Evolutionary conservation across 2,113 vertebrate species (phyloP), one percentile per base, ranked within the genome.

Genomic region (Propithecus coquereli): DNA sequence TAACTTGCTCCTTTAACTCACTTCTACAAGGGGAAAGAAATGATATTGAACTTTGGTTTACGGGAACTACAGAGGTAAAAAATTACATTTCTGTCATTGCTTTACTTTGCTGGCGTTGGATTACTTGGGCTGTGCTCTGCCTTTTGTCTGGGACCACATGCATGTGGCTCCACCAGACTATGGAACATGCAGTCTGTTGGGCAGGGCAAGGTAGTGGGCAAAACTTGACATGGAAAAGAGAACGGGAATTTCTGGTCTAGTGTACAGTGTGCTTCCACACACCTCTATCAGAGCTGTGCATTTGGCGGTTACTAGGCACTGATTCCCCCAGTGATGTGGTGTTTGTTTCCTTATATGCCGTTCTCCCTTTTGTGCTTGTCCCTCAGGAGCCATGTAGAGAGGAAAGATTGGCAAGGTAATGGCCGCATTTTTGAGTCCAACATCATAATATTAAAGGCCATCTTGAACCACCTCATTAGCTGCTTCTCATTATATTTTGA

Each of bases 1-100:
- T 8, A 83, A 79, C 32, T 54, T 65, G 77, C 14, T 89, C 66
- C n/a, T 93, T 91, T 86, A 45, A 87, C 40, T 90, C 50, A 40
- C 27, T 94, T 91, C 61, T 73, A 90, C 27, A 83, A 93, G 70
- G 20, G 68, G 40, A 85, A 89, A 66, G 63, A 93, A 83, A 34
- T 77, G 23, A 74, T 37, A 65, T 1, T 74, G 65, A 76, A 50
- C n/a, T 85, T 66, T 50, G 45, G n/a, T 52, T 82, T 77, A 68
- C 18, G 45, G n/a, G 14, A 83, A 88, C 5, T 81, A 74, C 8
- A 68, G 43, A 63, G 47, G 57, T 97, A 57, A 65, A 47, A 94
- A 88, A 79, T 89, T 23, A 79, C 6, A 45, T 54, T 68, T 88
- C 63, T 85, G 27, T 59, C 20, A n/a, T 71, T 84, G 34, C 8